A percentile compares a stretch with the other conserved stretches of the same genome.
phyloP scores from a whole-genome alignment of 1,140 invertebrate genomes.

The Drosophila nannoptera region DNA sequence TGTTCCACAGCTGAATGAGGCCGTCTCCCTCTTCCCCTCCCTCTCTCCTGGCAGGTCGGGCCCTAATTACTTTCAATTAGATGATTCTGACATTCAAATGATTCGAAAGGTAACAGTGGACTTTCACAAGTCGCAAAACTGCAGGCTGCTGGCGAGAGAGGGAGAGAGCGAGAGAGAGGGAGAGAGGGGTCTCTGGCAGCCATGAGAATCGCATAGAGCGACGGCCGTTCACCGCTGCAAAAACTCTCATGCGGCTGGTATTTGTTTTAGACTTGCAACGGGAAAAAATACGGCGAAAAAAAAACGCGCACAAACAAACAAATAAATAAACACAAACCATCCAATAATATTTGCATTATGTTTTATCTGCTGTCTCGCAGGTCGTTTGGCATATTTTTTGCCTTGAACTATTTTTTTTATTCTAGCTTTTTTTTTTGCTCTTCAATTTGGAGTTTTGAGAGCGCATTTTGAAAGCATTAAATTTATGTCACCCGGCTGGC shows the following conservation, averaged over 20 bases:
- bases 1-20: constrained; percentile 49
- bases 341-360: constrained; percentile 51
- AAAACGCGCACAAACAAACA: neutral
- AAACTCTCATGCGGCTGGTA: constrained; percentile 32
- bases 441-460: constrained; percentile 49
- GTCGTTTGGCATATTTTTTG: constrained; percentile 40
- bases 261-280: constrained; percentile 36
- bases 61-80: constrained; percentile 15
- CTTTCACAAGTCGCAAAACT: constrained; percentile 35
- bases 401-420: constrained; percentile 6
- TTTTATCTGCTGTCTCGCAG: constrained; percentile 60
- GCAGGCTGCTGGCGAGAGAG: constrained; percentile 28
- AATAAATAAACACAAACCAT: constrained; percentile 18
- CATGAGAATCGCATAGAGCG: constrained; percentile 41
- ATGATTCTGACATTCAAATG: constrained; percentile 13
- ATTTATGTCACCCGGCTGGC: constrained; percentile 51
- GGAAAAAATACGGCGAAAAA: constrained; percentile 18
- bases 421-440: neutral
- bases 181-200: constrained; percentile 9
- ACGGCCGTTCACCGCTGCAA: constrained; percentile 21
- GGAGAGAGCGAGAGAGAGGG: constrained; percentile 1
- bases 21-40: no score
- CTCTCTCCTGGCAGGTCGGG: no score
- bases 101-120: constrained; percentile 35
- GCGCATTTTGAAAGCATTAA: constrained; percentile 66